phyloP scores from a whole-genome alignment of 30 jellyfish, hydroid and myxozoan genomes.

The Pseudorhiza aurosa region DNA sequence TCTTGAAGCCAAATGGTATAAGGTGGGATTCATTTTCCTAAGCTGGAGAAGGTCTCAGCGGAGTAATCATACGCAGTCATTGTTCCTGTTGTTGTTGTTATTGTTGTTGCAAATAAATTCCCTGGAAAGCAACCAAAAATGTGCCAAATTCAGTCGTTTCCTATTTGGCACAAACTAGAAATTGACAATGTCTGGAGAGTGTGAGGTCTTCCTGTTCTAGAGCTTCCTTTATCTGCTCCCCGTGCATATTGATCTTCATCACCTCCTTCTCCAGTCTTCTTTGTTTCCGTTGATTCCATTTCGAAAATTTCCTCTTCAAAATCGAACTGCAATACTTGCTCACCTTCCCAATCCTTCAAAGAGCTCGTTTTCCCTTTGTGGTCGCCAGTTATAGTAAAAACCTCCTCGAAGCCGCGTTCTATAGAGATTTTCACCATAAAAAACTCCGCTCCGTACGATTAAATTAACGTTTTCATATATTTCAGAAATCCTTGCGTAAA shows the following conservation, averaged over 20 bases:
- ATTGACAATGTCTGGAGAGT: too few relatives aligned
- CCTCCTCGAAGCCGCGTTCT: too few relatives aligned
- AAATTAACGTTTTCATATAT: too few relatives aligned
- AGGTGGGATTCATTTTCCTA: neutral
- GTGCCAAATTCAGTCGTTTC: too few relatives aligned
- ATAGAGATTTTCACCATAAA: too few relatives aligned
- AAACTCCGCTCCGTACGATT: too few relatives aligned
- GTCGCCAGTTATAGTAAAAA: conserved; percentile 21
- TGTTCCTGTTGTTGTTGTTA: neutral
- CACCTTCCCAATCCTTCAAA: neutral
- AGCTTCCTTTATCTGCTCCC: neutral
- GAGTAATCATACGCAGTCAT: neutral
- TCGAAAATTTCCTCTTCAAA: neutral
- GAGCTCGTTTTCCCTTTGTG: conserved; percentile 2
- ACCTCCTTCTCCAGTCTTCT: neutral
- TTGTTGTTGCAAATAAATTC: too few relatives aligned
- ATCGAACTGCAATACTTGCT: neutral
- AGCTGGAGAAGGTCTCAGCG: neutral
- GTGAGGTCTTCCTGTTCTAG: conserved; percentile 1
- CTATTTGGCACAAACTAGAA: too few relatives aligned
- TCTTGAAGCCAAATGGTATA: neutral
- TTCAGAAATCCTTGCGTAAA: too few relatives aligned
- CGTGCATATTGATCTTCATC: neutral
- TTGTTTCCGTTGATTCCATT: neutral
- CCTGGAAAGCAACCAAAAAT: too few relatives aligned